These are phyloP conservation scores for Pimephales promelas DNA, from an alignment of 2,113 vertebrate genomes.

Conservation along the genomic window DNA sequence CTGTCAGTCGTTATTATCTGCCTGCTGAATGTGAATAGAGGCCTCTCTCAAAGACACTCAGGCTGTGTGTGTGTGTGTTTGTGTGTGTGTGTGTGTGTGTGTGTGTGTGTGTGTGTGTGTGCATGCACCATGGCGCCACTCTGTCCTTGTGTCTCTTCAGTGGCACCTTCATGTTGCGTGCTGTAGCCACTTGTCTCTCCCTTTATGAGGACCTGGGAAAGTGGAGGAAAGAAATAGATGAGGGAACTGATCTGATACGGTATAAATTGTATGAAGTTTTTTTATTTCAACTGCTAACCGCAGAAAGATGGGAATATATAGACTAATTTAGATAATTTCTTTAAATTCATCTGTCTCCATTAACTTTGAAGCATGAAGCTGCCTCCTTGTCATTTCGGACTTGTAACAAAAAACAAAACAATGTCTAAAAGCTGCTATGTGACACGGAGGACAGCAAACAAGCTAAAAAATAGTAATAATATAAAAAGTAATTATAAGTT, in stretches of 20 bases:
- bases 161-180: slow-evolving; percentile 51
- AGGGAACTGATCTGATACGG: not conserved
- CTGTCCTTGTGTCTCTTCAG: slow-evolving; percentile 66
- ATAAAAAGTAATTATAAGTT: no score
- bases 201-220: slow-evolving; percentile 3
- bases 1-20: slow-evolving; percentile 72
- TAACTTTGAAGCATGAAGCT: no score
- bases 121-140: slow-evolving; percentile 65
- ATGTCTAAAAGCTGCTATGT: no score
- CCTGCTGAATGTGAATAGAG: slow-evolving; percentile 70
- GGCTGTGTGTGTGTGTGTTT: slow-evolving; percentile 55
- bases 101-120: slow-evolving; percentile 42
- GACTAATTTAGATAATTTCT: slow-evolving; percentile 1
- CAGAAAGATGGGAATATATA: slow-evolving; percentile 11
- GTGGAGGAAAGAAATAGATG: slow-evolving; percentile 16
- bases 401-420: no score
- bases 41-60: slow-evolving; percentile 62
- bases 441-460: no score
- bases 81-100: slow-evolving; percentile 1
- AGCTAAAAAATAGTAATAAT: no score
- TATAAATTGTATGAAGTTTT: not conserved
- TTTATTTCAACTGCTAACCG: not conserved
- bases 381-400: no score
- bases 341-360: no score
- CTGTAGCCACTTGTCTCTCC: slow-evolving; percentile 44